Base-by-base conservation (phyloP, 1,140 invertebrate genomes). In the Zaprionus nigranus region DNA sequence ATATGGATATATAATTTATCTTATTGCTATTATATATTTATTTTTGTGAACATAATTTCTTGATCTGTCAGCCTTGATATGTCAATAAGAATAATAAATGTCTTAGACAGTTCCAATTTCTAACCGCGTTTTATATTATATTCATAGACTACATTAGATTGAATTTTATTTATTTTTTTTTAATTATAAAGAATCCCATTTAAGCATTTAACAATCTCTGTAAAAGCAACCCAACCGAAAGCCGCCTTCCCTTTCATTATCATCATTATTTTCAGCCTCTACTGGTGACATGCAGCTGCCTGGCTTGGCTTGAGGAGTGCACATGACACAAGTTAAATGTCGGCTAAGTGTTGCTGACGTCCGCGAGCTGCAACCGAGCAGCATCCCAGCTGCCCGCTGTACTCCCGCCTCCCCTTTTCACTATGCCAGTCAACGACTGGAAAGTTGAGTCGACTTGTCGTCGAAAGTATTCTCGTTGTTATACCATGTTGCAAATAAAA, bases 291-390 rank as follows among this genome's bases (percentile, higher is more conserved):
- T 54, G 46, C 62, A 40, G 22, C 62, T 57, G 40, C 6, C 63
- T 22, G 40, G 13, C 63, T 22, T 57, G 5, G 54, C 24, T 26
- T 28, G 46, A 22, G 60, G 17, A 20, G 43, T 87, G 84, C 74
- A 78, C 78, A 75, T 88, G 84, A 82, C 84, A 87, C 67, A 88
- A 87, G 84, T 81, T 87, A 81, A 90, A 87, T 84, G 85, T 79
- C 81, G 75, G 75, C 67, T 88, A 81, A 88, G 65, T 88, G 85
- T 71, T 75, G 49, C 78, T 90, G 84, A 84, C 84, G 90, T 49
- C 75, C 67, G 82, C 49, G 30, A 34, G 75, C 69, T 75, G 79
- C 82, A 81, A 59, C 54, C 30, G n/a, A 15, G 13, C 54, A 51
- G 5, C 59, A 63, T 36, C 68, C 65, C 56, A 49, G 56, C 57